Percentiles rank a stretch among this genome's conserved stretches.
phyloP scores from a whole-genome alignment of 2,888 invertebrate species.

The Leptopilina drosophilae region DNA sequence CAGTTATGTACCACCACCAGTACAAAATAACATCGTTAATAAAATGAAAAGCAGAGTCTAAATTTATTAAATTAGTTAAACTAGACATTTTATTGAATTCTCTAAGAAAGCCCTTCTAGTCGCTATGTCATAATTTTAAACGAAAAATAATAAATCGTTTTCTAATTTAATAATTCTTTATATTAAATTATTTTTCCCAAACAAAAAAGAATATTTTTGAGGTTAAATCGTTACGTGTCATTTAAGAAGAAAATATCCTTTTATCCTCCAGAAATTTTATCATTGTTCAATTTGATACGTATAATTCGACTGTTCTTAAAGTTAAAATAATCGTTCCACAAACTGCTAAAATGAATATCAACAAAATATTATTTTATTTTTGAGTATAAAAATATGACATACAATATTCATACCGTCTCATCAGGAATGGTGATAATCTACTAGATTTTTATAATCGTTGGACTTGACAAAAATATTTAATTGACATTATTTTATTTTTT shows the following conservation, averaged over 20 bases:
- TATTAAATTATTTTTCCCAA: not conserved
- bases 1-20: conserved; percentile 73
- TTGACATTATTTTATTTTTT: not conserved
- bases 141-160: not conserved
- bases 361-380: not conserved
- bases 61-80: conserved; percentile 56
- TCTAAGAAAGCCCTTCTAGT: not conserved
- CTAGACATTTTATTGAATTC: conserved; percentile 23
- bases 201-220: not conserved
- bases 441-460: not conserved
- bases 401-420: conserved; percentile 5
- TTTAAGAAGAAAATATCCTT: not conserved
- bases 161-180: not conserved
- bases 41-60: conserved; percentile 62
- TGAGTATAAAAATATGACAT: not conserved
- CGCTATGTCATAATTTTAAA: conserved; percentile 16
- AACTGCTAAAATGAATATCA: not conserved
- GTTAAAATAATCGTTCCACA: not conserved
- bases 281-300: not conserved
- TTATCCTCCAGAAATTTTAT: conserved; percentile 12
- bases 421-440: not conserved
- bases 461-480: not conserved
- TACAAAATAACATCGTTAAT: conserved; percentile 68
- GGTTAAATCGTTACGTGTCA: conserved; percentile 31
- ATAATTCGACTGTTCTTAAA: not conserved